phyloP scores from a whole-genome alignment of 1,140 invertebrate genomes.

The Diachasma alloeum region DNA sequence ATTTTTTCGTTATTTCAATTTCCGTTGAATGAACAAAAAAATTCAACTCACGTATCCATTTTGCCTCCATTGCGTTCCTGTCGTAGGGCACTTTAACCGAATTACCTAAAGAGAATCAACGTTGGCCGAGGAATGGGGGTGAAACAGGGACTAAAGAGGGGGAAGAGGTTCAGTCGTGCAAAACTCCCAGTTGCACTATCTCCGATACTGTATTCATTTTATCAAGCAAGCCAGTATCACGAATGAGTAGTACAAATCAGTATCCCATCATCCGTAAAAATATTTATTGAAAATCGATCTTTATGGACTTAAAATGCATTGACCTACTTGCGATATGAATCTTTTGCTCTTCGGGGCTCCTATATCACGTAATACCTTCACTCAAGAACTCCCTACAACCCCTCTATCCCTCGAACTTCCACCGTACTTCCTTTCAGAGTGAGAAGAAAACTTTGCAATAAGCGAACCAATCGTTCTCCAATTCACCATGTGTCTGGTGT shows the following conservation, averaged over 20 bases:
- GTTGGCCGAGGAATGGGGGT: not conserved
- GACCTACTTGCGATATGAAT: not conserved
- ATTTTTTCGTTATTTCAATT: constrained; percentile 20
- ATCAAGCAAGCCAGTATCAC: not conserved
- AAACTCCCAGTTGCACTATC: not conserved
- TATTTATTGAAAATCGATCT: not conserved
- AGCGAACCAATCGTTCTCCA: not conserved
- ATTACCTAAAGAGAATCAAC: not conserved
- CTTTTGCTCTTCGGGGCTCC: not conserved
- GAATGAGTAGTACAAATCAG: not conserved
- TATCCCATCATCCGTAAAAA: not conserved
- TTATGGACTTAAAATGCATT: not conserved
- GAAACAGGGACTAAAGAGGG: not conserved
- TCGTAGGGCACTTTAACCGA: not conserved
- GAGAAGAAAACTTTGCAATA: not conserved
- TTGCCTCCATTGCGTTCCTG: not conserved
- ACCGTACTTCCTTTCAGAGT: not conserved
- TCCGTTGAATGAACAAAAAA: constrained; percentile 8
- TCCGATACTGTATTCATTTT: not conserved
- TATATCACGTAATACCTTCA: constrained; percentile 4
- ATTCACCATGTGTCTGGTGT: not conserved
- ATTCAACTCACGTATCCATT: constrained; percentile 5
- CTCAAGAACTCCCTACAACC: not conserved
- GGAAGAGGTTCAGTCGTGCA: not conserved
- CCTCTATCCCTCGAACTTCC: not conserved